phyloP scores from a whole-genome alignment of 2,888 invertebrate genomes.

The Chalcosyrphus nemorum region DNA sequence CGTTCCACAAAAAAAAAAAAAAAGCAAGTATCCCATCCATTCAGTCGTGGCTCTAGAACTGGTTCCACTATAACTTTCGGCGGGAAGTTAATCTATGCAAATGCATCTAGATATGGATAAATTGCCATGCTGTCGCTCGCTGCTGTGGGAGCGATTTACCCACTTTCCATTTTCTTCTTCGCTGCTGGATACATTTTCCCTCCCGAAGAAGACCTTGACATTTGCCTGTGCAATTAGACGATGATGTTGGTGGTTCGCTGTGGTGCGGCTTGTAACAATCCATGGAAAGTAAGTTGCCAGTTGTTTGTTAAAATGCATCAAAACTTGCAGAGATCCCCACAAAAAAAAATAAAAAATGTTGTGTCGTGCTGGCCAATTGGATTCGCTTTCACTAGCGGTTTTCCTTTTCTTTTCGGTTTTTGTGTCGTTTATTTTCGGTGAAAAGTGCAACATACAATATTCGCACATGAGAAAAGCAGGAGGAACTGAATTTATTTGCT shows the following conservation, averaged over 20 bases:
- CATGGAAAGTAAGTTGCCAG: slow-evolving; percentile 62
- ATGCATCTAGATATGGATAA: slow-evolving; percentile 37
- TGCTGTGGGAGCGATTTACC: slow-evolving; percentile 68
- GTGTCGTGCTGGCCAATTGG: slow-evolving; percentile 47
- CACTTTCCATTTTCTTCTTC: slow-evolving; percentile 68
- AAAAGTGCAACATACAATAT: slow-evolving; percentile 42
- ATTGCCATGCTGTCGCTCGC: slow-evolving; percentile 33
- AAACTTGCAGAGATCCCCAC: slow-evolving; percentile 45
- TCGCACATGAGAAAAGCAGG: slow-evolving; percentile 37
- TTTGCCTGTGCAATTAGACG: slow-evolving; percentile 34
- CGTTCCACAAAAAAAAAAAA: no score
- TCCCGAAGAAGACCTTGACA: slow-evolving; percentile 65
- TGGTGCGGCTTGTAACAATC: slow-evolving; percentile 27
- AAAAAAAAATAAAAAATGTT: slow-evolving; percentile 25
- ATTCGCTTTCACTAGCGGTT: slow-evolving; percentile 66
- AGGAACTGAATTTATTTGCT: slow-evolving; percentile 49
- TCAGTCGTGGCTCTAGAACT: neutral
- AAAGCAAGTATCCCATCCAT: neutral
- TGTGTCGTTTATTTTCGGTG: slow-evolving; percentile 11
- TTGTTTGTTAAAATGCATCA: slow-evolving; percentile 43
- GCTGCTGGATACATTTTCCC: slow-evolving; percentile 22
- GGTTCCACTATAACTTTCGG: slow-evolving; percentile 60
- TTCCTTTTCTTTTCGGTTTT: slow-evolving; percentile 5
- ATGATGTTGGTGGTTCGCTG: no score
- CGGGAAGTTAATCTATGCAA: slow-evolving; percentile 49